Evolutionary conservation across 2,888 invertebrate species (phyloP).

Genomic region (Ophioninae sp.): DNA sequence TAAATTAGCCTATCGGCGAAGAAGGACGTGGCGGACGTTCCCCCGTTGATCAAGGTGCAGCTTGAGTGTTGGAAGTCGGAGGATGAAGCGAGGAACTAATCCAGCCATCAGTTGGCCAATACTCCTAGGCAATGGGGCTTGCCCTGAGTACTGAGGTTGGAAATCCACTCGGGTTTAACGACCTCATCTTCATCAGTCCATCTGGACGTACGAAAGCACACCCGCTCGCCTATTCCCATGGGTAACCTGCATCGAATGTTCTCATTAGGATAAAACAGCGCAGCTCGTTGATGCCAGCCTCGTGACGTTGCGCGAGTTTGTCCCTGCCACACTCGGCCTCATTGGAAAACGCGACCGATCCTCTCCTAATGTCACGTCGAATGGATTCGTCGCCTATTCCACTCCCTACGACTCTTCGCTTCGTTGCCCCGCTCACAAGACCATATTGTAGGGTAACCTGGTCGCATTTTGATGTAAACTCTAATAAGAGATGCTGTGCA

Average conservation of each 20-base stretch:
- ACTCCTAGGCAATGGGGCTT: conserved; percentile 25
- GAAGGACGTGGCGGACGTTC: conserved; percentile 35
- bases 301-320: conserved; percentile 9
- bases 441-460: too few species aligned
- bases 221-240: conserved; percentile 73
- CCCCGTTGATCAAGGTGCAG: conserved; percentile 51
- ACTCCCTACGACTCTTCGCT: background rate
- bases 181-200: conserved; percentile 73
- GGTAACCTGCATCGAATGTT: conserved; percentile 75
- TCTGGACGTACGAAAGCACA: conserved; percentile 29
- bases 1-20: conserved; percentile 73
- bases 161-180: conserved; percentile 71
- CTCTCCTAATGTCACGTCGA: background rate
- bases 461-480: too few species aligned
- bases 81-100: conserved; percentile 43
- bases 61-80: conserved; percentile 44
- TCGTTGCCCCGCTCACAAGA: background rate
- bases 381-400: background rate
- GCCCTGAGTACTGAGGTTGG: conserved; percentile 34
- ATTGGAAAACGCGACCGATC: conserved; percentile 21
- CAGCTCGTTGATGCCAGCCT: conserved; percentile 31
- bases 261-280: conserved; percentile 79
- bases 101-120: conserved; percentile 45
- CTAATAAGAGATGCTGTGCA: too few species aligned
- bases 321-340: conserved; percentile 9